Base-by-base conservation (phyloP, 2,797 vertebrate species). In the Tolypeutes matacus region DNA sequence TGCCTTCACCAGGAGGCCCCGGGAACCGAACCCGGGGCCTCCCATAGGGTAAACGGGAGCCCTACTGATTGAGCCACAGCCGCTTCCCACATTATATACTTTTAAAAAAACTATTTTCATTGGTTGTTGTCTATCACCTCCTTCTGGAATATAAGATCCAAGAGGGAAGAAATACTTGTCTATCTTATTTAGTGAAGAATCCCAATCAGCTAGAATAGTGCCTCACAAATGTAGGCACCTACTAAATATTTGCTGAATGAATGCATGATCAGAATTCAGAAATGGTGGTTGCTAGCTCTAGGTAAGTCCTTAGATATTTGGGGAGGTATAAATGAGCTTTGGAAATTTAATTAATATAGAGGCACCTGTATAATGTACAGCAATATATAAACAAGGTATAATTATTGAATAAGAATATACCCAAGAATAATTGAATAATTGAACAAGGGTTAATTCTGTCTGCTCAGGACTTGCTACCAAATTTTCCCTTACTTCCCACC, bases 71-170 rank as follows among this genome's bases (percentile, higher is more conserved):
- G n/a, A n/a, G n/a, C n/a, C n/a, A n/a, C n/a, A n/a, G n/a, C n/a
- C n/a, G n/a, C n/a, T n/a, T n/a, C n/a, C n/a, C 39, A 53, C 8
- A 62, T 20, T n/a, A 27, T 21, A 18, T 69, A 39, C 39, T 39
- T 39, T 39, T 46, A 9, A 46, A 46, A 46, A 46, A 56, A 56
- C 60, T 36, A 23, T 64, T 25, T 83, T 90, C n/a, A 8, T 46
- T 88, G 77, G 56, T 21, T 29, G 15, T 34, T 64, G 21, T 62
- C 14, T 29, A 36, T 93, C 69, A 77, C 46, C 18, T 36, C 64
- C 56, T 82, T 70, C 70, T 67, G 64, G 65, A 91, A 72, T 87
- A 39, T 91, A 83, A 87, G 89, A 65, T 65, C 13, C 70, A 62
- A 81, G 20, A 94, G 77, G 21, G 60, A 88, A 84, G 65, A 51